phyloP scores from a whole-genome alignment of 2,888 invertebrate species.

The Dicyrtomina minuta region DNA sequence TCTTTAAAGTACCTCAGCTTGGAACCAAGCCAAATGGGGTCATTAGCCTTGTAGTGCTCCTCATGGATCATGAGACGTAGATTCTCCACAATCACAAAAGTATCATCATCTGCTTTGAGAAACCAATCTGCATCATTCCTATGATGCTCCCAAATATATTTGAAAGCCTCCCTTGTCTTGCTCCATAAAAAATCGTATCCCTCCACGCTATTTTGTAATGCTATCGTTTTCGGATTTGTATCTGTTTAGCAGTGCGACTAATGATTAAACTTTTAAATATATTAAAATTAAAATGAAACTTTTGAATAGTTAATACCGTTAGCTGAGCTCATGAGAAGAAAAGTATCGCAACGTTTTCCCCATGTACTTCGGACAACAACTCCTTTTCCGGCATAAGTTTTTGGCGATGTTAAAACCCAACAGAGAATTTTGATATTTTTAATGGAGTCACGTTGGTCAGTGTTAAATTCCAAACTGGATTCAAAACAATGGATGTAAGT shows the following conservation, averaged over 20 bases:
- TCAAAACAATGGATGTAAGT: too few species aligned
- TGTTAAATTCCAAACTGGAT: too few species aligned
- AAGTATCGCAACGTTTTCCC: constrained; percentile 86
- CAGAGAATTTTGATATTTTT: constrained; percentile 59
- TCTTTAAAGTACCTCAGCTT: constrained; percentile 61
- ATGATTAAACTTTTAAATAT: too few species aligned
- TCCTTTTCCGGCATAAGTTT: constrained; percentile 84
- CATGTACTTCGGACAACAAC: constrained; percentile 91
- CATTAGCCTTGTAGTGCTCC: constrained; percentile 68
- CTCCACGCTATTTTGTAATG: constrained; percentile 75
- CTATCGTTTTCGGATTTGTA: constrained; percentile 72
- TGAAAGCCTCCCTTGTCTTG: constrained; percentile 92
- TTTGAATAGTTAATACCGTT: too few species aligned
- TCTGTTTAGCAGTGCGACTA: too few species aligned
- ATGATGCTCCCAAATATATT: constrained; percentile 81
- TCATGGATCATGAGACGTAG: constrained; percentile 84
- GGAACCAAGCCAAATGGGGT: constrained; percentile 80
- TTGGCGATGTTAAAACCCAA: constrained; percentile 95
- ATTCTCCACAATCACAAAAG: constrained; percentile 87
- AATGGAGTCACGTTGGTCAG: too few species aligned
- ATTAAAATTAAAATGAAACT: too few species aligned
- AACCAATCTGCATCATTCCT: constrained; percentile 91
- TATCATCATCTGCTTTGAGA: constrained; percentile 87
- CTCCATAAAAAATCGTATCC: constrained; percentile 92
- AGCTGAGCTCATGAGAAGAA: constrained; percentile 81